A percentile compares a stretch with the other conserved stretches of the same genome.
Evolutionary conservation across 2,113 vertebrate species (phyloP).

Genomic region (Camelus dromedarius): DNA sequence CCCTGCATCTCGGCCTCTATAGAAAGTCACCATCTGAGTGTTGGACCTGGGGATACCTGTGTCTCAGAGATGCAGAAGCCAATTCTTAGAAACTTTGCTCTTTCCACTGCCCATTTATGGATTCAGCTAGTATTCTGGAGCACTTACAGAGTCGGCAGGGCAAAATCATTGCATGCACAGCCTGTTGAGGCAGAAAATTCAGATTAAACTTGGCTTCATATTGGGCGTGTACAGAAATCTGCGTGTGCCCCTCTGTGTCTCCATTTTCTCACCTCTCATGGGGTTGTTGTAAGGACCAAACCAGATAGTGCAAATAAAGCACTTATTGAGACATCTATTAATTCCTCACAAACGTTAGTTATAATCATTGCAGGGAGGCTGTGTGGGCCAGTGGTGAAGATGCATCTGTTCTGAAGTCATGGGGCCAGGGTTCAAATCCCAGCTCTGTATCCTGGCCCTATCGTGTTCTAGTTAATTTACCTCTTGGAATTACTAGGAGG

Average conservation of each 20-base stretch:
- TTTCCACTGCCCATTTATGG: background rate
- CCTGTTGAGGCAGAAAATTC: background rate
- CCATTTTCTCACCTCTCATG: background rate
- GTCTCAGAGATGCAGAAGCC: background rate
- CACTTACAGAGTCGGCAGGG: background rate
- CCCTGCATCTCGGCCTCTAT: background rate
- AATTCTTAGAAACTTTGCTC: constrained; percentile 24
- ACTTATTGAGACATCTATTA: background rate
- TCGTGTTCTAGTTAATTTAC: background rate
- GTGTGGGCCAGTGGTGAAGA: background rate
- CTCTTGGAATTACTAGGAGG: background rate
- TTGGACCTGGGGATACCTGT: background rate
- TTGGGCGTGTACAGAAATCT: background rate
- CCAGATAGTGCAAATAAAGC: background rate
- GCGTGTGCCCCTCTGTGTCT: background rate
- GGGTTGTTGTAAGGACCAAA: background rate
- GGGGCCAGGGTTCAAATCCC: background rate
- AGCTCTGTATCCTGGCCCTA: background rate
- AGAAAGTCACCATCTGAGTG: constrained; percentile 15
- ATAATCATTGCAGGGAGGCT: background rate
- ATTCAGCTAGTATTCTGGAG: constrained; percentile 2
- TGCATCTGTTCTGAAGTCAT: background rate
- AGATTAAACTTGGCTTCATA: background rate
- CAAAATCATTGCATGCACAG: background rate
- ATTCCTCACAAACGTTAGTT: background rate